phyloP scores from a whole-genome alignment of 1,140 invertebrate genomes.

The Elysia chlorotica region DNA sequence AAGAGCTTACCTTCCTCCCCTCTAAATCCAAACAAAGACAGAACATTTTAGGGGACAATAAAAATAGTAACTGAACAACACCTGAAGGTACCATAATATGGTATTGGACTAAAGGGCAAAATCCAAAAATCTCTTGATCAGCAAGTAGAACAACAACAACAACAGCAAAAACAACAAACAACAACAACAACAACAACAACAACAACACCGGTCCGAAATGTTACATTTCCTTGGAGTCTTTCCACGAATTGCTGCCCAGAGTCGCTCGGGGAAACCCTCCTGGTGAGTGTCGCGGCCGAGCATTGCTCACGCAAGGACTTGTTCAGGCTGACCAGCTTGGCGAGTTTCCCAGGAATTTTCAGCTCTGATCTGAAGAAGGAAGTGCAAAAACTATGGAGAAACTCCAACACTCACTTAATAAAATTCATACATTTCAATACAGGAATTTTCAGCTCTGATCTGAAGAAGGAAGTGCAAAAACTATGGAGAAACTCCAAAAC shows the following conservation, averaged over 20 bases:
- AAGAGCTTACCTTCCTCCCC: no score
- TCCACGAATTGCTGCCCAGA: conserved; percentile 22
- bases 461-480: not conserved
- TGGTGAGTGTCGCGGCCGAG: conserved; percentile 11
- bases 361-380: conserved; percentile 31
- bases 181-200: no score
- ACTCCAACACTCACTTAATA: not conserved
- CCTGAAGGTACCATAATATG: no score
- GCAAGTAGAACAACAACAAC: no score
- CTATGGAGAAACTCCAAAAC: not conserved
- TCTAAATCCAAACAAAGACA: no score
- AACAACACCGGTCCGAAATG: no score
- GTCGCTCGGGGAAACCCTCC: conserved; percentile 20
- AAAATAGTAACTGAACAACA: no score
- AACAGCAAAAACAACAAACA: no score
- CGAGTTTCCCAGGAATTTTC: conserved; percentile 32
- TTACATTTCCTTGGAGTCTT: conserved; percentile 29
- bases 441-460: not conserved
- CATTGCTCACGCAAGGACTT: conserved; percentile 27
- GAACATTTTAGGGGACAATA: no score
- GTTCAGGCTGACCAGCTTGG: conserved; percentile 23
- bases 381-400: not conserved
- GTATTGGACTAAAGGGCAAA: no score
- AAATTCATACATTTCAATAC: not conserved
- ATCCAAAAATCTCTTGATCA: no score